Base-by-base conservation (phyloP, 2,888 invertebrate genomes). In the Exephanes ischioxanthus region DNA sequence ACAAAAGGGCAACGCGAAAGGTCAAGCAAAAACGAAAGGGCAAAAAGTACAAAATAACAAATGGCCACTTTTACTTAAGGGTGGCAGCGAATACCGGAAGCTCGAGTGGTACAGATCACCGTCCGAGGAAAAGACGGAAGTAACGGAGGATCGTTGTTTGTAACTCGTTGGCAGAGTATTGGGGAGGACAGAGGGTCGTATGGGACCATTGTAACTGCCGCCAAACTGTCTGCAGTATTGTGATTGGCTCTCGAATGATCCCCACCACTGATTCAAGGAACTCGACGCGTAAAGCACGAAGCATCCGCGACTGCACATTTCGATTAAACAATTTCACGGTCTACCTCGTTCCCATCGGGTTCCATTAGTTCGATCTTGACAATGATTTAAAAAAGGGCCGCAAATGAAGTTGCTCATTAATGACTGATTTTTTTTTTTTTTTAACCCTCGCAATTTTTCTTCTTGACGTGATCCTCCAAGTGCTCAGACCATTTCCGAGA, bases 151-250 rank as follows among this genome's bases (percentile, higher is more conserved):
- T 16, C 26, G 26, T 26, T 83, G 30, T 77, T 71, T 66, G 66
- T 41, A 58, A 37, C 70, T 61, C 37, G 55, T 82, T 72, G 66
- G 48, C 33, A 11, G 30, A 41, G 9, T 45, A 11, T 48, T 16
- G 16, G 77, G 63, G 76, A 30, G 63, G 22, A 70, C 11, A 37
- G 48, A 71, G 48, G 71, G 37, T 14, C 53, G 11, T 2, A 58
- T 22, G 26, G 26, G 22, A 53, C 37, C 19, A 51, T 86, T 89
- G 87, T 88, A 89, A 91, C 89, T 89, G 90, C 90, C 91, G 91
- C 91, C 91, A 90, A 91, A 90, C 91, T 86, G 92, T 91, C 91
- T 91, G 89, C 80, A 86, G 77, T 83, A 45, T 87, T 87, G 77
- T 88, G 86, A 90, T 91, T 91, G 89, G 88, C 88, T 88, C 82